Evolutionary conservation across 2,888 invertebrate genomes (phyloP), one percentile per base, ranked within the genome.

Genomic region (Parasteatoda lunata): DNA sequence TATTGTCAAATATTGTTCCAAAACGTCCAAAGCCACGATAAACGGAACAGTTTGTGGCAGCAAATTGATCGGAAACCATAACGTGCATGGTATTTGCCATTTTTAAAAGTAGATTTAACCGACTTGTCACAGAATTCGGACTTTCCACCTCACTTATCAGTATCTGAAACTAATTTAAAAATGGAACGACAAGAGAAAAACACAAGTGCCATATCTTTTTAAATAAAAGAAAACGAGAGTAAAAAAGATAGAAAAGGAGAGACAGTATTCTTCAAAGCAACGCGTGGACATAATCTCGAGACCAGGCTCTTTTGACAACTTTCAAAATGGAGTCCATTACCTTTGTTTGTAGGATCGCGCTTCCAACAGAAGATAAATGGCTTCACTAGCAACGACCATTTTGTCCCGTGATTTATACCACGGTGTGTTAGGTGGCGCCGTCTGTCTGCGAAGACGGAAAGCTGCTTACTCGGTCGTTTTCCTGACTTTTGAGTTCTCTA

Each of bases 281-380:
- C 70, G 49, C 5, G 72, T 13, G 45, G 54, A 15, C 68, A 69
- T 75, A 75, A 75, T 64, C 68, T 68, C 59, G 52, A 52, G 52
- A 9, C 59, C 65, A 49, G 76, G 76, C 54, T 81, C 81, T 73
- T 81, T 69, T 75, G 75, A 81, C 75, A 75, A 81, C 81, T 81
- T 75, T 75, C 59, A 59, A 81, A 81, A 75, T 81, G 81, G 81
- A 78, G 81, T 81, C 81, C 81, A 81, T 81, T 81, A 81, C 81
- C 81, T 81, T 81, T 81, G 75, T 75, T 30, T 68, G 75, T 48
- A 48, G 59, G 64, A 70, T 59, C 79, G 59, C 51, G 79, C 71
- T 47, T 52, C 73, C 59, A n/a, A 47, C 48, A 81, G 51, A 71
- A 83, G 77, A 83, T 73, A 83, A 83, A 83, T 83, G 77, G 66